Base-by-base conservation (phyloP, 1,140 invertebrate species). In the Lethrus apterus region DNA sequence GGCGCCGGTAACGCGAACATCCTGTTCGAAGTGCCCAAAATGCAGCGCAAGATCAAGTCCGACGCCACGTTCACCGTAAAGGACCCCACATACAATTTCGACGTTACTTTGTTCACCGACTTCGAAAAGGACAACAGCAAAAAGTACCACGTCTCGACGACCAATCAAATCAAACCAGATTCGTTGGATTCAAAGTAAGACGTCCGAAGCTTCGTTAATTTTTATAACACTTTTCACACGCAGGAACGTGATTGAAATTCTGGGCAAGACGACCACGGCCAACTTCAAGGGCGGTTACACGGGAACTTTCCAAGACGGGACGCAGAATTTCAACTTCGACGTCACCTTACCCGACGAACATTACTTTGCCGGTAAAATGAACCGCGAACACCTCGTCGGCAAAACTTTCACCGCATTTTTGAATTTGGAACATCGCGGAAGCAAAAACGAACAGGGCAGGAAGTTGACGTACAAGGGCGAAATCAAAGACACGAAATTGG, bases 81-180 rank as follows among this genome's bases (percentile, higher is more conserved):
- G 17, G 65, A 74, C 1, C 76, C 75, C 0, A 67, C 66, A 7
- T 78, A 76, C 52, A 74, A 76, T 24, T 70, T 75, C 0, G 75
- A 77, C 15, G 46, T 78, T 0, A 78, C 76, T 20, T 13, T 88
- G 1, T 74, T 72, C 15, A 76, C 79, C 5, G 75, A 86, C 58
- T 80, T 75, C n/a, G 75, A 79, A 9, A 83, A 83, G 49, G 75
- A 83, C 56, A 78, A 79, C 9, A 76, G 61, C 32, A 77, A 81
- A 34, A 79, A 78, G 51, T 50, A 87, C 1, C 70, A 73, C 48
- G 54, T 83, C 4, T 71, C 70, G n/a, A 83, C 83, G 0, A 68
- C 74, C 19, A 78, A 72, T 24, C 75, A 75, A 33, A 45, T 75
- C 0, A 73, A 72, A 0, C 71, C 76, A 4, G 70, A 70, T 0